Conservation (phyloP, 2,888 invertebrate genomes). For the Cremastinae sp. region DNA sequence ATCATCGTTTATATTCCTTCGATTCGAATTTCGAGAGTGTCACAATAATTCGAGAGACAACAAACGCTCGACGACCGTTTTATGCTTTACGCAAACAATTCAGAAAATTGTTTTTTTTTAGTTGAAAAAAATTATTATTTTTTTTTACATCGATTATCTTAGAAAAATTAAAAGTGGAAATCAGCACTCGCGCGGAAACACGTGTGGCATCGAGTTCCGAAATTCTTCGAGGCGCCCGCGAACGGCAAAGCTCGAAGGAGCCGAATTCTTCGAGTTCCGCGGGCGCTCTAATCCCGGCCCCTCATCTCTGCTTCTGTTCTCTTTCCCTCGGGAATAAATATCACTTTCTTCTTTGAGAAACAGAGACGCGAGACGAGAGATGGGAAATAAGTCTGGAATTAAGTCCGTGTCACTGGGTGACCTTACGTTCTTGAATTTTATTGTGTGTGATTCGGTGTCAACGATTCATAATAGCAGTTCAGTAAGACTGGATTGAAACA, state of each 20-base stretch:
- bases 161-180: too few species aligned
- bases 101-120: too few species aligned
- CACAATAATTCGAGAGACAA: background rate
- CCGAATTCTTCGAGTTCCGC: constrained; percentile 62
- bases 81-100: too few species aligned
- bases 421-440: constrained; percentile 57
- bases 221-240: constrained; percentile 54
- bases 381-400: constrained; percentile 57
- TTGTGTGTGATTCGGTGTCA: constrained; percentile 60
- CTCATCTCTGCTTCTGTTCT: constrained; percentile 20
- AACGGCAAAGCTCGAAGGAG: constrained; percentile 51
- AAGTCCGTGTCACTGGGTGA: constrained; percentile 58
- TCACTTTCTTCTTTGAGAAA: too few species aligned
- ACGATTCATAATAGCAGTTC: constrained; percentile 51
- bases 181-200: too few species aligned
- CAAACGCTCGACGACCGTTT: background rate
- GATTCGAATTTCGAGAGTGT: background rate
- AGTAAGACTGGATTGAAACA: too few species aligned
- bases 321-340: constrained; percentile 28
- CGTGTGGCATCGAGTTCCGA: too few species aligned
- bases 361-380: background rate
- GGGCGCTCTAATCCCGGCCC: constrained; percentile 58
- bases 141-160: too few species aligned
- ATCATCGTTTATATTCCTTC: background rate
- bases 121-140: too few species aligned